These are phyloP conservation scores for Bombus sylvicola DNA, from an alignment of 1,140 invertebrate species.

Conservation along the genomic window DNA sequence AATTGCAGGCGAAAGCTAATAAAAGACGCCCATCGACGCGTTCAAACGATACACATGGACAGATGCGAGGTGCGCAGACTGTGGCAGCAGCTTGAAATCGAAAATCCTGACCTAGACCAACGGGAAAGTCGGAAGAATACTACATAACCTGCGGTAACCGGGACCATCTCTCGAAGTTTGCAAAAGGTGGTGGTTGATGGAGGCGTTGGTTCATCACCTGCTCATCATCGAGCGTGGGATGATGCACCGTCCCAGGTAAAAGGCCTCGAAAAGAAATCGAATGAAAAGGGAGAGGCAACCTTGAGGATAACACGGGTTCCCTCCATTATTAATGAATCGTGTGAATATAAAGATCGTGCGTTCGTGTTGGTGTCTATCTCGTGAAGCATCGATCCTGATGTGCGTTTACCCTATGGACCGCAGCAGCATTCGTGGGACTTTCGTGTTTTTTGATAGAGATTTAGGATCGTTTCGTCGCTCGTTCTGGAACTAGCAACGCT, in stretches of 20 bases:
- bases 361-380: constrained; percentile 45
- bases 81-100: constrained; percentile 25
- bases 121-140: constrained; percentile 41
- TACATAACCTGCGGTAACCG: constrained; percentile 44
- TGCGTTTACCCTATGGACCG: constrained; percentile 18
- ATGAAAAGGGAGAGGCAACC: constrained; percentile 58
- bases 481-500: too few relatives aligned
- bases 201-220: constrained; percentile 72
- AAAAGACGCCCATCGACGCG: background rate
- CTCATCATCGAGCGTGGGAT: constrained; percentile 76
- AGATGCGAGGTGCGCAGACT: constrained; percentile 52
- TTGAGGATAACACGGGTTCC: constrained; percentile 63
- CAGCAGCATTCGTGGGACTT: background rate
- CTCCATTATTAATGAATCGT: constrained; percentile 74
- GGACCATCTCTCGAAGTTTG: constrained; percentile 19
- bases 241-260: constrained; percentile 69
- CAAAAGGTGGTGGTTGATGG: background rate
- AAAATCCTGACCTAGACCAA: constrained; percentile 59
- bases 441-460: background rate
- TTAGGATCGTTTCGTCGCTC: background rate
- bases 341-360: constrained; percentile 60
- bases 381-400: constrained; percentile 55
- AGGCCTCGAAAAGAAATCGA: constrained; percentile 58
- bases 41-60: background rate
- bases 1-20: background rate